Conservation (phyloP, 1,140 invertebrate species). For the Drosophila sturtevanti region DNA sequence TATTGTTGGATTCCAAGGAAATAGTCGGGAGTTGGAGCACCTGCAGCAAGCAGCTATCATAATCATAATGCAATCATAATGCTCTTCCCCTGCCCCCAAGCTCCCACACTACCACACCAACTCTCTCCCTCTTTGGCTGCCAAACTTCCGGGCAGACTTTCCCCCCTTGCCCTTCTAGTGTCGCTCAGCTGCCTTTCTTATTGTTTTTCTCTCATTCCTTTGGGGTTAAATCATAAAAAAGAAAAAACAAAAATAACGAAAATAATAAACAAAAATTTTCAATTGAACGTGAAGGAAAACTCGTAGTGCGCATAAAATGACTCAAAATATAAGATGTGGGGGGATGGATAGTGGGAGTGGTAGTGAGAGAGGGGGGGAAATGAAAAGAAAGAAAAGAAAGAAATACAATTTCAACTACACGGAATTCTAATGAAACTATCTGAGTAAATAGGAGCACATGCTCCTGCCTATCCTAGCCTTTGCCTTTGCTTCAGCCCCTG, state of each 20-base stretch:
- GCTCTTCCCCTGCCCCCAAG: not conserved
- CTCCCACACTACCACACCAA: not conserved
- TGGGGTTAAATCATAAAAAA: conserved; percentile 81
- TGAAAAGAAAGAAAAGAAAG: not conserved
- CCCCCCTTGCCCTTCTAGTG: conserved; percentile 8
- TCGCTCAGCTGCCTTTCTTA: conserved; percentile 23
- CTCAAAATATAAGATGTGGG: conserved; percentile 34
- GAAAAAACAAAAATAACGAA: conserved; percentile 42
- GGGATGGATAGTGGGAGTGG: too few species aligned
- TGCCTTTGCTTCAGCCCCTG: too few species aligned
- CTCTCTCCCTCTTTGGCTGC: conserved; percentile 17
- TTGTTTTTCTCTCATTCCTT: conserved; percentile 19
- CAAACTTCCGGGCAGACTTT: conserved; percentile 72
- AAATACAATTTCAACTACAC: conserved; percentile 28
- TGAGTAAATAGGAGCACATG: conserved; percentile 55
- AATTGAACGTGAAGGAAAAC: conserved; percentile 80
- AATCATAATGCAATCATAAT: conserved; percentile 54
- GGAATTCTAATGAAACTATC: conserved; percentile 62
- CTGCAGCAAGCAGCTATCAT: conserved; percentile 50
- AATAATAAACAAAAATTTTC: conserved; percentile 79
- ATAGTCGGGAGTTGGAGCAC: conserved; percentile 26
- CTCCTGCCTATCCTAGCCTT: not conserved
- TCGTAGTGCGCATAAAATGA: conserved; percentile 71
- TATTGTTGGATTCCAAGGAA: conserved; percentile 37
- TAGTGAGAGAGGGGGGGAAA: too few species aligned